Base-by-base conservation (phyloP, 2,797 vertebrate species). In the Lithobates pipiens region DNA sequence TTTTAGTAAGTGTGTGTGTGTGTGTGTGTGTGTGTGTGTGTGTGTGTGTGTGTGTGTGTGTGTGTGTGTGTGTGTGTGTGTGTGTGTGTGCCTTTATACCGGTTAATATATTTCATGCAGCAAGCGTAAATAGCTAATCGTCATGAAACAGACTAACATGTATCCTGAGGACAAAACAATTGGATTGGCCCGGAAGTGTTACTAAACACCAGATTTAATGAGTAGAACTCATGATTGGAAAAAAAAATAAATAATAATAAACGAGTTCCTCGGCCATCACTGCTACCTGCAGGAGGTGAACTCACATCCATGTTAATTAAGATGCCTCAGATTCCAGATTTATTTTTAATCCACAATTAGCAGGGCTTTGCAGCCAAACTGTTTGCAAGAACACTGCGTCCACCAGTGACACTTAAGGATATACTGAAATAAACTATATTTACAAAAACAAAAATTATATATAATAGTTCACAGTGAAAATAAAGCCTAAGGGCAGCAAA, bases 261-360 rank as follows among this genome's bases (percentile, higher is more conserved):
- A 50, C 15, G 0, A 50, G 29, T 5, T 46, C 34, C 67, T 8
- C 67, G 8, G 9, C 46, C 34, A 29, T 50, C 46, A 63, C 11
- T 25, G 11, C n/a, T 25, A 63, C 61, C 61, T 63, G 10, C 46
- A 21, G 13, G 11, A 73, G 71, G 71, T 73, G 21, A 39, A 46
- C 68, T 42, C 23, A 18, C 32, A 54, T 57, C 18, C 61, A 57
- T 11, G 2, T 54, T 80, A 21, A 81, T 81, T 81, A 72, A 81
- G n/a, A 81, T 73, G 69, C 79, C 50, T 25, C 10, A 25, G 44
- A 81, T 81, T 72, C 50, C 79, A 81, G 46, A 80, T 81, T 72
- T 81, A 42, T 39, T 80, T 46, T 8, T 29, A n/a, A 44, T 32
- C 42, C 39, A 69, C 46, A 70, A 50, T 34, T 50, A 72, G 34